A percentile compares a stretch with the other conserved stretches of the same genome.
Conservation (phyloP, 2,113 vertebrate genomes). For the Microtus oregoni region DNA sequence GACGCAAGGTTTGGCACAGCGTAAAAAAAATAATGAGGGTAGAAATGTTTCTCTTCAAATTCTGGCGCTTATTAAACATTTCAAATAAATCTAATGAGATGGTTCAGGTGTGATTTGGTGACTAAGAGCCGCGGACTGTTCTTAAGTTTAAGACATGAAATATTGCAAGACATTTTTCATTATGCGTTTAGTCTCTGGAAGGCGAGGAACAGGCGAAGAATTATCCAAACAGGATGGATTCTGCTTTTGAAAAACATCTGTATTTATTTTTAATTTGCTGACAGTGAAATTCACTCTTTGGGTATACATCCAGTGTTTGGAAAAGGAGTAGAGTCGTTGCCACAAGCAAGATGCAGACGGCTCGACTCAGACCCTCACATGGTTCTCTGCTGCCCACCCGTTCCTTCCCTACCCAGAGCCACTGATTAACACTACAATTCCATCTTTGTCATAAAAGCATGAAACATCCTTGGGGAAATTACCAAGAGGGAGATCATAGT, state of each 20-base stretch:
- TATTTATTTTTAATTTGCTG: slow-evolving; percentile 5
- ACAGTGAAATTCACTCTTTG: background rate
- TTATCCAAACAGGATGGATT: background rate
- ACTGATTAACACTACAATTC: background rate
- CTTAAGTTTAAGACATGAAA: slow-evolving; percentile 81
- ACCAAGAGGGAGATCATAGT: background rate
- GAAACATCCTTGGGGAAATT: background rate
- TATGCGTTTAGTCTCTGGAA: background rate
- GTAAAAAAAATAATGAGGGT: slow-evolving; percentile 85
- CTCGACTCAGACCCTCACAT: background rate
- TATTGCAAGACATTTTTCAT: slow-evolving; percentile 51
- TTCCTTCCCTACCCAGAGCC: background rate
- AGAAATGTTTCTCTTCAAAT: slow-evolving; percentile 81
- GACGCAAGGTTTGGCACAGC: slow-evolving; percentile 71
- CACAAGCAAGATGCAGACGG: background rate
- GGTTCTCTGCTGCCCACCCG: too few relatives aligned
- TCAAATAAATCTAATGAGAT: slow-evolving; percentile 82
- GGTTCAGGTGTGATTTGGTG: slow-evolving; percentile 83
- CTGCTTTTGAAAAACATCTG: background rate
- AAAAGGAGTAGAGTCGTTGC: background rate
- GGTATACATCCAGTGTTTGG: background rate
- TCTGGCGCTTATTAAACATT: slow-evolving; percentile 82
- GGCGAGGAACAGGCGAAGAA: background rate
- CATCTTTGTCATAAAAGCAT: background rate
- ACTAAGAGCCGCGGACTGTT: slow-evolving; percentile 68